Evolutionary conservation across 2,113 vertebrate species (phyloP).

Genomic region (Prionailurus viverrinus): DNA sequence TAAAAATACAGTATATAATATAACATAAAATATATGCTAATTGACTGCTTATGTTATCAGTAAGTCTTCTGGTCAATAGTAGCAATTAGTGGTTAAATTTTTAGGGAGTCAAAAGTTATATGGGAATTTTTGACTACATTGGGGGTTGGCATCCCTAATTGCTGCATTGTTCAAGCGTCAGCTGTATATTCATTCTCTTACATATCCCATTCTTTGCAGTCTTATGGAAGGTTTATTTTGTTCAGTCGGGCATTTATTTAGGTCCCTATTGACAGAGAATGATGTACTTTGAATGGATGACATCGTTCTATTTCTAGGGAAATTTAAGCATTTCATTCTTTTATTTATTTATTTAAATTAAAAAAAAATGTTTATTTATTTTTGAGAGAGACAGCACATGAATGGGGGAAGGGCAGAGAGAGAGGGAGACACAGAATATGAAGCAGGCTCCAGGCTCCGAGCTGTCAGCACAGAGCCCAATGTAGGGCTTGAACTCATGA

Average conservation of each 20-base stretch:
- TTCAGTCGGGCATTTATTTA: not conserved
- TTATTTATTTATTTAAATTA: slow-evolving; percentile 63
- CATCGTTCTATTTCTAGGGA: slow-evolving; percentile 13
- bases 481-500: too few relatives aligned
- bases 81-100: not conserved
- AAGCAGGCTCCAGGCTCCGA: too few relatives aligned
- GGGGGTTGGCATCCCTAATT: not conserved
- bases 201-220: not conserved
- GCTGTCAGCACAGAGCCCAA: too few relatives aligned
- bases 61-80: not conserved
- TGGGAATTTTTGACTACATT: not conserved
- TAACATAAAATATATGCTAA: not conserved
- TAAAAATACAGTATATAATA: not conserved
- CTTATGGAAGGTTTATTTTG: slow-evolving; percentile 44
- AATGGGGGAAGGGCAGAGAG: too few relatives aligned
- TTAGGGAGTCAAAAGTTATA: not conserved
- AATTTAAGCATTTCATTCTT: slow-evolving; percentile 41
- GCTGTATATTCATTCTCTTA: slow-evolving; percentile 4
- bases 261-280: not conserved
- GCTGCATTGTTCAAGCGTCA: not conserved
- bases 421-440: too few relatives aligned
- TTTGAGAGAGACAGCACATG: too few relatives aligned
- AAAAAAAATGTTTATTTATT: not conserved
- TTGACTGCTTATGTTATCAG: not conserved
- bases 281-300: not conserved